Evolutionary conservation across 2,113 vertebrate genomes (phyloP), one percentile per base, ranked within the genome.

Genomic region (Epinephelus fuscoguttatus): DNA sequence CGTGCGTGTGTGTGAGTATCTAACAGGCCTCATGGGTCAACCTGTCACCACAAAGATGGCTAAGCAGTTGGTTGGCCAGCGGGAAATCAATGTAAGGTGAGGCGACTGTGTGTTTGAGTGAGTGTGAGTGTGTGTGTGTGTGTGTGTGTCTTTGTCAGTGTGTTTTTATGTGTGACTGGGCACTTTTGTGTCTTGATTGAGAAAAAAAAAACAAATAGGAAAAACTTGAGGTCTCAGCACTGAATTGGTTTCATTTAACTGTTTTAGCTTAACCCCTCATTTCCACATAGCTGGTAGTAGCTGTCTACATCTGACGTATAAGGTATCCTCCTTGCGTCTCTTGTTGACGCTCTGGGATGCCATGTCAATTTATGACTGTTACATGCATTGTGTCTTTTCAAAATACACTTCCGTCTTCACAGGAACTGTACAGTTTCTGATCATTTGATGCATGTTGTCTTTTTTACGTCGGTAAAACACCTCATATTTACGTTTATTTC

Each of bases 11-110:
- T 42, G 40, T 49, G 66, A 42, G 81, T 56, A 72, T 85, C 84
- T 92, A 93, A 90, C 91, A 82, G 91, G 90, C 84, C 90, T 92
- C 90, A 86, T 90, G 92, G 92, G 92, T 93, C 86, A 91, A 91
- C 87, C 90, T 93, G 90, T 91, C 92, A 93, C 80, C 82, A 77
- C 86, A 85, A 83, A 86, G 87, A 91, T 89, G 78, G 86, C 88
- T 90, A 93, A 93, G 88, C 86, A 94, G 90, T 90, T 89, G 90
- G 88, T 82, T 86, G 84, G 81, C 86, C 88, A 86, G 91, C 67
- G 80, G 91, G 90, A 92, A 93, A 93, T 93, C 92, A 89, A 92
- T 94, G 81, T 73, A 81, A 80, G 84, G 84, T 89, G 90, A 91
- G 85, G 78, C 80, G 74, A 59, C 30, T 69, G 19, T 80, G 52